Base-by-base conservation (phyloP, 2,113 vertebrate species). In the Toxostoma redivivum region DNA sequence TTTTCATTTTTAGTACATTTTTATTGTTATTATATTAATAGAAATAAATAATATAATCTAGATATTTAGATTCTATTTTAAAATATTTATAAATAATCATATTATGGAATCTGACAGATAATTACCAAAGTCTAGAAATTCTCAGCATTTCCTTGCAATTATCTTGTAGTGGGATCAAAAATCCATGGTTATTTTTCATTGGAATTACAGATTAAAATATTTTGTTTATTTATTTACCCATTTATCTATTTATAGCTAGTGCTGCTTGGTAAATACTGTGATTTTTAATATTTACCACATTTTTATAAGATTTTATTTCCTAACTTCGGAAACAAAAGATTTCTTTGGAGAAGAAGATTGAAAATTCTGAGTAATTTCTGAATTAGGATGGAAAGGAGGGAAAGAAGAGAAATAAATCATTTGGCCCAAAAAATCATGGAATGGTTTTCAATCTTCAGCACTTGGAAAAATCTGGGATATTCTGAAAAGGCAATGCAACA, bases 41-140 rank as follows among this genome's bases (percentile, higher is more conserved):
- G 4, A 37, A 53, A 71, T 10, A n/a, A 60, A 19, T 9, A 30
- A 9, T 53, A 53, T 10, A 18, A 38, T 15, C 6, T 1, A 33
- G 28, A 5, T 38, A 28, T 28, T 38, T 33, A 1, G 5, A 35
- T 24, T 30, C 0, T 8, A 20, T 15, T 35, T 74, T 7, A 0
- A n/a, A 64, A 48, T 74, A 57, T 35, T 31, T 28, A 16, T 21
- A 13, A 71, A 69, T 19, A 23, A 15, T 72, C 85, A 3, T 42
- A 6, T 66, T 65, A 80, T 50, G 58, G 25, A 73, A 6, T 44
- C 11, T 57, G 85, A 35, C n/a, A 62, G 69, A 69, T 72, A 17
- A 47, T 50, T 54, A 47, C 10, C 19, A 48, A 87, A 79, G 15
- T 35, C 15, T 65, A 87, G 69, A 81, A 78, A 51, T n/a, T 76